phyloP scores from a whole-genome alignment of 2,113 vertebrate species.

The Stigmatopora argus region DNA sequence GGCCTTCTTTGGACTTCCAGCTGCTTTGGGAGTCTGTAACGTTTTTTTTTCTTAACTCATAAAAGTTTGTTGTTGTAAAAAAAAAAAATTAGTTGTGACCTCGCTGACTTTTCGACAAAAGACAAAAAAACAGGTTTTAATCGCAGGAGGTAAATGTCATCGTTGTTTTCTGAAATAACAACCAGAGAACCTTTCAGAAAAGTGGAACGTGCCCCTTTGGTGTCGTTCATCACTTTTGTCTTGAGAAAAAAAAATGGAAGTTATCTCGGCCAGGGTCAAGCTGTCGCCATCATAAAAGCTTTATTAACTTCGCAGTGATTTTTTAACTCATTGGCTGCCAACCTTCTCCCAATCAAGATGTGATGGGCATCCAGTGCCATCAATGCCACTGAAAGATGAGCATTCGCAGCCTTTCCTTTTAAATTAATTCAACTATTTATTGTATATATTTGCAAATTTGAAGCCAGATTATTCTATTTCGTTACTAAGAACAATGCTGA shows the following conservation, averaged over 20 bases:
- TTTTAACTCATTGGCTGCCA: neutral
- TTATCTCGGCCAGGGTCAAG: neutral
- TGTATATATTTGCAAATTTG: no score
- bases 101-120: constrained; percentile 5
- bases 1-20: constrained; percentile 7
- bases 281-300: neutral
- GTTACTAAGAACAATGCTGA: no score
- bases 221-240: constrained; percentile 1
- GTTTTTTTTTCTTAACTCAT: constrained; percentile 1
- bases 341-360: no score
- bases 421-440: no score
- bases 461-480: no score
- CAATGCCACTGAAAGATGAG: no score
- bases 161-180: constrained; percentile 20
- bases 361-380: no score
- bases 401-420: no score
- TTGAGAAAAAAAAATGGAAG: neutral
- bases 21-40: constrained; percentile 2
- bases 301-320: neutral
- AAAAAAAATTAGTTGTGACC: neutral
- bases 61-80: constrained; percentile 9
- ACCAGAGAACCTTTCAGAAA: neutral
- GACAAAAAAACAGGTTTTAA: neutral
- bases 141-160: neutral
- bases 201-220: constrained; percentile 1